Evolutionary conservation across 2,113 vertebrate species (phyloP).

Genomic region (Alethe diademata): DNA sequence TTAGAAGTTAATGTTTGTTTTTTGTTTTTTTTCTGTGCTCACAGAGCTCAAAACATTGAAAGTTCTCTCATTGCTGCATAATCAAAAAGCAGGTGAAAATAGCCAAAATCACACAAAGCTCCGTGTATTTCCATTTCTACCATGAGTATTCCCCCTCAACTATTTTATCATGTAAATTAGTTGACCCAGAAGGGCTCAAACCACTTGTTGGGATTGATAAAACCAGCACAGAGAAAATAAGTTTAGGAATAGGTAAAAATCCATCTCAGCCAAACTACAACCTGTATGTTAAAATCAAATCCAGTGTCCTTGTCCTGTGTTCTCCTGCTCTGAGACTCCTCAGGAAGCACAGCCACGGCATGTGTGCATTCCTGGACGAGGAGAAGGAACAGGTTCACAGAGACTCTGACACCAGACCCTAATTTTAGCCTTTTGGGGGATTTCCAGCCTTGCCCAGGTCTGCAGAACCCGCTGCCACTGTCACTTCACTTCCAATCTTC

Average conservation of each 20-base stretch:
- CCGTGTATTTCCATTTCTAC: neutral
- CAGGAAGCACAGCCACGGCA: neutral
- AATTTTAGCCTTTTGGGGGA: neutral
- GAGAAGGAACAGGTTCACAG: neutral
- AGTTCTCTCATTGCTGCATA: neutral
- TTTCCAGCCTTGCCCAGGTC: neutral
- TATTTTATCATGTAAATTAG: neutral
- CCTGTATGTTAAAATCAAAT: accelerated
- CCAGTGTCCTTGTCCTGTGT: accelerated
- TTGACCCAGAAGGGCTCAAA: neutral
- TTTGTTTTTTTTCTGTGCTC: neutral
- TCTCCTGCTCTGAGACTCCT: neutral
- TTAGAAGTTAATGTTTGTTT: neutral
- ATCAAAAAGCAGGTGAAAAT: neutral
- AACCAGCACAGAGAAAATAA: neutral
- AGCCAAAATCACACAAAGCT: neutral
- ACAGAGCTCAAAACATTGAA: slow-evolving; percentile 25
- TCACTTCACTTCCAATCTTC: neutral
- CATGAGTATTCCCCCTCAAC: neutral
- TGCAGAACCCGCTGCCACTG: neutral
- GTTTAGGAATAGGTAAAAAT: neutral
- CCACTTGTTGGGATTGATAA: neutral
- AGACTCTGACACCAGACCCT: neutral
- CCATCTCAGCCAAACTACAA: neutral
- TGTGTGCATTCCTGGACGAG: neutral